phyloP scores from a whole-genome alignment of 1,140 invertebrate genomes.

The Cecropterus lyciades region DNA sequence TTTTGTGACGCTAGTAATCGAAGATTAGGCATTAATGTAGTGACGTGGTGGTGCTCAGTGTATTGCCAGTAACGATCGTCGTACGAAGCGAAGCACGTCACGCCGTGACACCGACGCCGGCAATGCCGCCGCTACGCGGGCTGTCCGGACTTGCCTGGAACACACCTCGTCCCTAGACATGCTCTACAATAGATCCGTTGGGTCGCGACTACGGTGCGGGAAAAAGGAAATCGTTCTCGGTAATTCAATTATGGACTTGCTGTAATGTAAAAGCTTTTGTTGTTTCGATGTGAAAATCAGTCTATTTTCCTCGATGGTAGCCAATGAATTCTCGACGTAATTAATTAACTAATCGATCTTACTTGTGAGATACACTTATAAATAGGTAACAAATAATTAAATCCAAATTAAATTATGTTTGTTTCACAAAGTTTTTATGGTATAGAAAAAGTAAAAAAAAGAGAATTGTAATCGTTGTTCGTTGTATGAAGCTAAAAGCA shows the following conservation, averaged over 20 bases:
- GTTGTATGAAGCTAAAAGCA: not conserved
- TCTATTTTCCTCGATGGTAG: not conserved
- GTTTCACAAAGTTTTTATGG: no score
- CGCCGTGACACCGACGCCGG: constrained; percentile 4
- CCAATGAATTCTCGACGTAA: not conserved
- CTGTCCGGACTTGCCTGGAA: constrained; percentile 43
- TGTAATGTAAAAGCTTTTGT: constrained; percentile 12
- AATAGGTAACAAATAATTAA: no score
- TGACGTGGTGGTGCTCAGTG: constrained; percentile 32
- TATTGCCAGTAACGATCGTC: constrained; percentile 34
- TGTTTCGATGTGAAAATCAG: not conserved
- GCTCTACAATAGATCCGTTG: constrained; percentile 65
- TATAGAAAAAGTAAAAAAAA: no score
- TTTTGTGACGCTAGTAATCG: not conserved
- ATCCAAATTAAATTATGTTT: no score
- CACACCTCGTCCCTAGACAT: constrained; percentile 42
- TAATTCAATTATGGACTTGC: constrained; percentile 43
- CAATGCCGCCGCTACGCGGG: constrained; percentile 1
- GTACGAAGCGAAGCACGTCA: constrained; percentile 22
- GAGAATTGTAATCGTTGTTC: no score
- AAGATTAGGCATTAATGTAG: not conserved
- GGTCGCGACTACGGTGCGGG: constrained; percentile 57
- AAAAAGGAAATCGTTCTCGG: constrained; percentile 63
- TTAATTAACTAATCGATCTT: not conserved
- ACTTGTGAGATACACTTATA: no score